phyloP scores from a whole-genome alignment of 2,113 vertebrate genomes.

The Rhinolophus ferrumequinum region DNA sequence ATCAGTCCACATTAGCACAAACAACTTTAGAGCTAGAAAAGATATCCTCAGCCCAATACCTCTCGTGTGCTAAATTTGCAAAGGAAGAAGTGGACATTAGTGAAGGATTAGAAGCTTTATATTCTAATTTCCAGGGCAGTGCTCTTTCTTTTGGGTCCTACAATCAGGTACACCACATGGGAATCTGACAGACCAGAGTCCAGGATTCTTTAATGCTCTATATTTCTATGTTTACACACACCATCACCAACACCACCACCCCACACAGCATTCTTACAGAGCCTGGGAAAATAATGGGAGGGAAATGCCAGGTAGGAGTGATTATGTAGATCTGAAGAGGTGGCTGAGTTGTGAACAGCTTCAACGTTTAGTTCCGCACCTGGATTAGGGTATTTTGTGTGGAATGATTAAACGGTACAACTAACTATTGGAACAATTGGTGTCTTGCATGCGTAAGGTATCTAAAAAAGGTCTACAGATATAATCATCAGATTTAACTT shows the following conservation, averaged over 20 bases:
- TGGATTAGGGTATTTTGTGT: not conserved
- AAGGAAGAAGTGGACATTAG: not conserved
- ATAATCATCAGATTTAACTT: not conserved
- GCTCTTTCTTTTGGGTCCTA: not conserved
- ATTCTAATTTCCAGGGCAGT: not conserved
- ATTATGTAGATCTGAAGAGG: not conserved
- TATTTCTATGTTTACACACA: not conserved
- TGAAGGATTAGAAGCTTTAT: not conserved
- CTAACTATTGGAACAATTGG: not conserved
- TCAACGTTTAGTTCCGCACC: not conserved
- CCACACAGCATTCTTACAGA: not conserved
- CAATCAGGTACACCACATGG: not conserved
- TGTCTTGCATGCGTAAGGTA: not conserved
- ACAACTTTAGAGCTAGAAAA: not conserved
- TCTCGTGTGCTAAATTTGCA: not conserved
- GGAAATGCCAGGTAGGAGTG: not conserved
- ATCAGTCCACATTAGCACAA: not conserved
- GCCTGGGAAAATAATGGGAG: not conserved
- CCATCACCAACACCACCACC: too few relatives aligned
- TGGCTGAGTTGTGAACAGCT: not conserved
- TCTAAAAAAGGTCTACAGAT: constrained; percentile 11
- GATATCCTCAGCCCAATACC: not conserved
- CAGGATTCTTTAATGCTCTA: not conserved
- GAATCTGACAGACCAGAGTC: not conserved
- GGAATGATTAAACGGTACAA: constrained; percentile 21